These are phyloP conservation scores for Apteryx owenii DNA, from an alignment of 2,113 vertebrate genomes.

Conservation along the genomic window DNA sequence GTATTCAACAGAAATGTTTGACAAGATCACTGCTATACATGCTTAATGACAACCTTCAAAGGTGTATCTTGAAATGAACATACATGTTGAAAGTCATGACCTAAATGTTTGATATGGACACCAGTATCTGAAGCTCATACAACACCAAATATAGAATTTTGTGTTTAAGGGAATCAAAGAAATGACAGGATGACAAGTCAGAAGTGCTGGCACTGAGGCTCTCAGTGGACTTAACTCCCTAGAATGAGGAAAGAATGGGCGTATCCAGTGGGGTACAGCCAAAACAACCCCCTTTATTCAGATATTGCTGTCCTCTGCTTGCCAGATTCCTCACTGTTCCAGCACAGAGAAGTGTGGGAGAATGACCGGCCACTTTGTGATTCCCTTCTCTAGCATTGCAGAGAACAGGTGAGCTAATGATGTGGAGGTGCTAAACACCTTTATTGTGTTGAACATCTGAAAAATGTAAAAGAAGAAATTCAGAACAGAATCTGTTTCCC, in stretches of 20 bases:
- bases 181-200: not conserved
- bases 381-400: not conserved
- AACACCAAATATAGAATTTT: not conserved
- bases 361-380: not conserved
- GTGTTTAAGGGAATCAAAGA: not conserved
- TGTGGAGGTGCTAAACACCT: not conserved
- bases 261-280: not conserved
- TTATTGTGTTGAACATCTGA: not conserved
- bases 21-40: not conserved
- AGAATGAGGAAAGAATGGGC: not conserved
- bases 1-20: not conserved
- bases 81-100: not conserved
- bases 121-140: not conserved
- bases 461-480: constrained; percentile 26
- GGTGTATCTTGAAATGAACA: not conserved
- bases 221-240: not conserved
- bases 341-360: not conserved
- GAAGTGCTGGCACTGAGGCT: not conserved
- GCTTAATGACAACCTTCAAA: not conserved
- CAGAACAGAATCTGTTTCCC: not conserved
- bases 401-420: not conserved
- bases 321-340: not conserved
- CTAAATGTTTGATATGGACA: not conserved
- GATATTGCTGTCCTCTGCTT: not conserved
- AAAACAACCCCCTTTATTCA: not conserved